Percentiles rank a stretch among this genome's conserved stretches.
Conservation (phyloP, 2,113 vertebrate species). For the Puffinus mauretanicus region DNA sequence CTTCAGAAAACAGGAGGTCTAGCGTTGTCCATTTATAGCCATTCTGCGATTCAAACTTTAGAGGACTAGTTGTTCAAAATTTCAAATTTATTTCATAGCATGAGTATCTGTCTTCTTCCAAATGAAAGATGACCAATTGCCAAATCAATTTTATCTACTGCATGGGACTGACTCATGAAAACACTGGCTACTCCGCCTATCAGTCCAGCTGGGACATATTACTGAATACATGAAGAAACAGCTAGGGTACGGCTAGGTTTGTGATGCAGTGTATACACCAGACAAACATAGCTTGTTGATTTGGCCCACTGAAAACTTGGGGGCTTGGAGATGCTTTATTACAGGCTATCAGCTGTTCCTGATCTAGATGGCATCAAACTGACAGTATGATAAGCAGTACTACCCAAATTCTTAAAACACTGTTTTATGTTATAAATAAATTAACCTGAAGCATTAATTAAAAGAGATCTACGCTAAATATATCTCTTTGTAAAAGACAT, state of each 20-base stretch:
- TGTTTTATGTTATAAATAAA: not conserved
- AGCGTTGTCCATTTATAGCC: not conserved
- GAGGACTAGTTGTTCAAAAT: not conserved
- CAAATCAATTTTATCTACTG: not conserved
- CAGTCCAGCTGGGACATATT: not conserved
- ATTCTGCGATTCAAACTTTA: not conserved
- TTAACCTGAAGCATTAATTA: not conserved
- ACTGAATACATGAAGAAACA: not conserved
- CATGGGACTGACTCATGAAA: not conserved
- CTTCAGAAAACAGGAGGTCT: not conserved
- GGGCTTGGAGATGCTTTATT: not conserved
- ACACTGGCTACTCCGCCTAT: not conserved
- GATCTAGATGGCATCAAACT: not conserved
- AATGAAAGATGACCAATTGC: not conserved
- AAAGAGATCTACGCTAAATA: not conserved
- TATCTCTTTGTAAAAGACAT: not conserved
- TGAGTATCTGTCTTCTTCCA: not conserved
- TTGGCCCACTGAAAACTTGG: not conserved
- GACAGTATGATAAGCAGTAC: not conserved
- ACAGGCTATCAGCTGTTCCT: not conserved
- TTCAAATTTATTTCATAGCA: not conserved
- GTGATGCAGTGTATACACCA: accelerated
- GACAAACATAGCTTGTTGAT: not conserved
- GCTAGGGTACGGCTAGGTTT: not conserved
- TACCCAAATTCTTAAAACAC: not conserved